phyloP scores from a whole-genome alignment of 2,888 invertebrate species.

The Ophraella communa region DNA sequence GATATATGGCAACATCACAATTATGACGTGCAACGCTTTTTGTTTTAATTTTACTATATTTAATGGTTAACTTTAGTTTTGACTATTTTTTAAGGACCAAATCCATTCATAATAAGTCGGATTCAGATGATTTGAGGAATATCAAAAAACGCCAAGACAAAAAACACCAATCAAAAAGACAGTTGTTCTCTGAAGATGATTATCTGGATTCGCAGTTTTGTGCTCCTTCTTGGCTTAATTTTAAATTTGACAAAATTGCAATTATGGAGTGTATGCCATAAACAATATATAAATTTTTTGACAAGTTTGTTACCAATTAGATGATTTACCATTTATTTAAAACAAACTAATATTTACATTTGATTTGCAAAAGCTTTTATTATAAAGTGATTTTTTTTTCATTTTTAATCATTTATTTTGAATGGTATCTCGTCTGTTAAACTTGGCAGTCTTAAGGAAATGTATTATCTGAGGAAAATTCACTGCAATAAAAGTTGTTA shows the following conservation, averaged over 20 bases:
- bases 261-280: slow-evolving; percentile 62
- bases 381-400: background rate
- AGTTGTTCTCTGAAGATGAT: slow-evolving; percentile 63
- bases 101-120: slow-evolving; percentile 37
- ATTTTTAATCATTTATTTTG: slow-evolving; percentile 1
- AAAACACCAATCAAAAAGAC: slow-evolving; percentile 62
- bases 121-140: slow-evolving; percentile 44
- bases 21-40: too few species aligned
- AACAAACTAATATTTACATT: background rate
- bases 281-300: background rate
- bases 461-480: slow-evolving; percentile 33
- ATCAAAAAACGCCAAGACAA: slow-evolving; percentile 50
- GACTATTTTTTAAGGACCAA: slow-evolving; percentile 26
- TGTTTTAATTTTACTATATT: too few species aligned
- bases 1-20: too few species aligned
- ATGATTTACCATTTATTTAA: slow-evolving; percentile 11
- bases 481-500: slow-evolving; percentile 8
- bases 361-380: background rate
- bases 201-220: slow-evolving; percentile 57
- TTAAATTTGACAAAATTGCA: slow-evolving; percentile 69
- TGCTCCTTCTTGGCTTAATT: slow-evolving; percentile 71
- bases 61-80: background rate
- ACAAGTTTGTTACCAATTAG: slow-evolving; percentile 14
- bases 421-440: slow-evolving; percentile 19
- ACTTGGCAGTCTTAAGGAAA: slow-evolving; percentile 23